Evolutionary conservation across 2,888 invertebrate genomes (phyloP).

Genomic region (Pandemis heparana): DNA sequence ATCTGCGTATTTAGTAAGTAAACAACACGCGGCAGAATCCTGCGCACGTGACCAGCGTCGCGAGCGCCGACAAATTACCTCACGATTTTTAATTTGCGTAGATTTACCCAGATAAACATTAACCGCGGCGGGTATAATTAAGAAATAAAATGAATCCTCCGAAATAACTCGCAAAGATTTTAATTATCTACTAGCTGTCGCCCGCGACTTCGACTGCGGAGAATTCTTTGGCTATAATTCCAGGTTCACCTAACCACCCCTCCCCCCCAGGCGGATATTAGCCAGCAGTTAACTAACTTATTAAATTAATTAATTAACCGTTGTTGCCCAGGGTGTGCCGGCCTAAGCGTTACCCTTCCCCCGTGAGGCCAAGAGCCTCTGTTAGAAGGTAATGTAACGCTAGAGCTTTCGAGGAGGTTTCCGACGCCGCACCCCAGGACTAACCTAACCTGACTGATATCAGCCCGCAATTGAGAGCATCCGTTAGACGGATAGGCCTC

Average conservation of each 20-base stretch:
- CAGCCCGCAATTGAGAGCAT: not conserved
- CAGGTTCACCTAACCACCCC: too few relatives aligned
- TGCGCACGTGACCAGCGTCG: not conserved
- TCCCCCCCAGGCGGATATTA: too few relatives aligned
- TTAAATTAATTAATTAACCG: too few relatives aligned
- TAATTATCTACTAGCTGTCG: not conserved
- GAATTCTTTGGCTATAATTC: too few relatives aligned
- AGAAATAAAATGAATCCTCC: not conserved
- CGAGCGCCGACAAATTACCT: constrained; percentile 10
- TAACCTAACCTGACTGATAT: not conserved
- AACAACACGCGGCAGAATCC: constrained; percentile 4
- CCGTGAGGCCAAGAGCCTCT: too few relatives aligned
- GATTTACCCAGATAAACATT: constrained; percentile 9
- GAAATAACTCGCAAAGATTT: not conserved
- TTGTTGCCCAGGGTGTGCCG: too few relatives aligned
- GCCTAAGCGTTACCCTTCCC: too few relatives aligned
- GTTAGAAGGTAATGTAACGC: too few relatives aligned
- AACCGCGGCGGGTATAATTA: not conserved
- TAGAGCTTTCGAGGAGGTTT: too few relatives aligned
- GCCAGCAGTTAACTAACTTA: too few relatives aligned
- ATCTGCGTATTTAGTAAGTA: constrained; percentile 1
- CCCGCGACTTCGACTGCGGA: too few relatives aligned
- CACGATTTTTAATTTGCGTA: constrained; percentile 28
- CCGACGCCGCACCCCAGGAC: too few relatives aligned
- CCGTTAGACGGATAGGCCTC: not conserved